Evolutionary conservation across 2,888 invertebrate genomes (phyloP).

Genomic region (Macaria notata): DNA sequence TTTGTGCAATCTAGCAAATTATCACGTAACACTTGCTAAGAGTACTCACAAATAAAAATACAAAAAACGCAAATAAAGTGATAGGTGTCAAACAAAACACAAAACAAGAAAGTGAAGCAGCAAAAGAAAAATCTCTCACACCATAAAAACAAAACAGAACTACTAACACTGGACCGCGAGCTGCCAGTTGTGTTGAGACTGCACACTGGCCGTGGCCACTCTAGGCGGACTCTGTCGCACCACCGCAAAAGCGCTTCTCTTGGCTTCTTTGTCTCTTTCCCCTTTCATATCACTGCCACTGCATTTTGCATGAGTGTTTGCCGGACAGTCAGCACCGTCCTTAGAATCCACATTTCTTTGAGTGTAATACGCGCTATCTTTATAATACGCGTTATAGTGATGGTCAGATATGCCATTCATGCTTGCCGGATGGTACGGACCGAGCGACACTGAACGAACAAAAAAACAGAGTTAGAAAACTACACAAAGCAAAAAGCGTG

Average conservation of each 20-base stretch:
- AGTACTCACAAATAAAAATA: too few species aligned
- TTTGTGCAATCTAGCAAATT: too few species aligned
- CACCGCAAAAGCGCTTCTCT: constrained; percentile 84
- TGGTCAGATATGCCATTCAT: constrained; percentile 76
- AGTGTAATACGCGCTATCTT: constrained; percentile 77
- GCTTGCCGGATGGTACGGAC: constrained; percentile 76
- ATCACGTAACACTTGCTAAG: too few species aligned
- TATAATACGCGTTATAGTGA: constrained; percentile 76
- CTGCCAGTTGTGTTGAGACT: constrained; percentile 76
- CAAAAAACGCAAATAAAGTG: too few species aligned
- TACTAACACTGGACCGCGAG: constrained; percentile 86
- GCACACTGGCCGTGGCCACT: constrained; percentile 52
- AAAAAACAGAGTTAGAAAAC: constrained; percentile 65
- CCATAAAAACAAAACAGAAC: constrained; percentile 49
- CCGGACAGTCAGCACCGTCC: constrained; percentile 70
- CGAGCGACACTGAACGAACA: constrained; percentile 70
- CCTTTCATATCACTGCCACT: constrained; percentile 68
- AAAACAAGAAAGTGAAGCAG: constrained; percentile 21
- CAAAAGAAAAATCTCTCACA: constrained; percentile 41
- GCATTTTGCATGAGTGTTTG: constrained; percentile 78
- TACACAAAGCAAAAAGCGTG: constrained; percentile 76
- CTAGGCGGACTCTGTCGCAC: constrained; percentile 84
- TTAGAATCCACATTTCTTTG: constrained; percentile 74
- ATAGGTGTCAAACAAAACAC: too few species aligned
- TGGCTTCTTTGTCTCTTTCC: constrained; percentile 68